Base-by-base conservation (phyloP, 1,140 invertebrate genomes). In the Cotesia chilonis region DNA sequence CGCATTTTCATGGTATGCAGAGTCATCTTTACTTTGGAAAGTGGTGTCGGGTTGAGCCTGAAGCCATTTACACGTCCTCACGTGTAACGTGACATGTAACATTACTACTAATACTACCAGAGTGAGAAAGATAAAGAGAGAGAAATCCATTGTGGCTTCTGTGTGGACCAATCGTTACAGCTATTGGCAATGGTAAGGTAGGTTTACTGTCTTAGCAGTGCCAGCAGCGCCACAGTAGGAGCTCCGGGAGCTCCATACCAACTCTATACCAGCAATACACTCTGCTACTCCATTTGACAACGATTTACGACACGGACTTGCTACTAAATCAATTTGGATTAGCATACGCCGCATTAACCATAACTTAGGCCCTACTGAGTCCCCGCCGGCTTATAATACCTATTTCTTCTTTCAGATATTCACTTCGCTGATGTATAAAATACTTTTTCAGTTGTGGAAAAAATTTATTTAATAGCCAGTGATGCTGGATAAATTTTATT, bases 271-370 rank as follows among this genome's bases (percentile, higher is more conserved):
- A 59, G 57, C 57, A 59, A 59, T 55, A 55, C 54, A 55, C 54
- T 61, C n/a, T 28, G 52, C 66, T 51, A 37, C 51, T 35, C 52
- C 52, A 51, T 68, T 55, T 68, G 52, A 68, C 66, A 68, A 68
- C 61, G 76, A 83, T 84, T 84, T 83, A 84, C 78, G 82, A 61
- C 74, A 63, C 66, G 20, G 73, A 74, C 68, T 75, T 74, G 74
- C 77, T 77, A 79, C 77, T 84, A 83, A 83, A 84, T 84, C 82
- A 83, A 84, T 83, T 78, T 78, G 80, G 79, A 84, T 83, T 84
- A 83, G 79, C 82, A 84, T 84, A 82, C 78, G 69, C 70, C 74
- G 82, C 75, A 83, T 82, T 83, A 82, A 78, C 77, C 80, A 81
- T 82, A 82, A 81, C 77, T 81, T 82, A 83, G 74, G 54, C 9